phyloP scores from a whole-genome alignment of 2,113 vertebrate species.

The Seriola quinqueradiata region DNA sequence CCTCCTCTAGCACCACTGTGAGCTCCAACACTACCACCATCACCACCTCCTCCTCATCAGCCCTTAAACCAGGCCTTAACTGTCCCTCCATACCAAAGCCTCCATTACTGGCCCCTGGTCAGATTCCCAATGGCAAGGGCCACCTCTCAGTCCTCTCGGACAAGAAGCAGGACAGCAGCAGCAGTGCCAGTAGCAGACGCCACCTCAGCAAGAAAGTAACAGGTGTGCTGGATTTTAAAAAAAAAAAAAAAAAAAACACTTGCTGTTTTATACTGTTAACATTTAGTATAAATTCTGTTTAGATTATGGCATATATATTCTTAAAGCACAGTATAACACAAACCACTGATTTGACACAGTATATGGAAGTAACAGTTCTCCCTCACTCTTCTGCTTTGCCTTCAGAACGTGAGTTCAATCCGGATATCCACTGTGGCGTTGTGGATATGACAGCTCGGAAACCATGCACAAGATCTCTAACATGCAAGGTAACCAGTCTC shows the following conservation, averaged over 20 bases:
- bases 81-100: conserved; percentile 99
- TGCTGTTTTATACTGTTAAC: background rate
- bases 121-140: conserved; percentile 98
- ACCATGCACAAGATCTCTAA: conserved; percentile 99
- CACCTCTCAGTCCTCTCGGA: conserved; percentile 89
- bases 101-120: conserved; percentile 94
- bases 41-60: conserved; percentile 91
- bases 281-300: background rate
- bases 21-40: conserved; percentile 86
- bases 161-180: conserved; percentile 95
- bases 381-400: conserved; percentile 32
- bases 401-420: conserved; percentile 97
- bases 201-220: conserved; percentile 95
- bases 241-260: background rate
- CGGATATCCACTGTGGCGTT: conserved; percentile 98
- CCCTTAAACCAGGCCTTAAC: conserved; percentile 99
- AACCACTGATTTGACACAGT: background rate
- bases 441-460: conserved; percentile 96
- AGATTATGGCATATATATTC: background rate
- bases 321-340: background rate
- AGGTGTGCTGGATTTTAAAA: conserved; percentile 85
- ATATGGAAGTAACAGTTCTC: conserved; percentile 20
- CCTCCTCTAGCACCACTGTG: conserved; percentile 96
- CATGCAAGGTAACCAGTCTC: conserved; percentile 93
- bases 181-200: conserved; percentile 91